Evolutionary conservation across 30 jellyfish, hydroid and myxozoan genomes (phyloP).

Genomic region (Aurelia aurita): DNA sequence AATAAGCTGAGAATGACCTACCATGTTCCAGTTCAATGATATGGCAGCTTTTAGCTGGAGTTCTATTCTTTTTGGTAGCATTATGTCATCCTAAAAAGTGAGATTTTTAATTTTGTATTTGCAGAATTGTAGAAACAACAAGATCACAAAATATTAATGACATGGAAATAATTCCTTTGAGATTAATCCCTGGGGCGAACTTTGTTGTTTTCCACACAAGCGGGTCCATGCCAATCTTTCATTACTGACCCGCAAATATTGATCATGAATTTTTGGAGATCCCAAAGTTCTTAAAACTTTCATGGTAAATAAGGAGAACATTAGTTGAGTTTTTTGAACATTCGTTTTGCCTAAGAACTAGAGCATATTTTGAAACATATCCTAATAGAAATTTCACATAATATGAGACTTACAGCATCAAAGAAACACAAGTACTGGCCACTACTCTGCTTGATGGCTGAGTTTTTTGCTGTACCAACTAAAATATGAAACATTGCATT

Average conservation of each 20-base stretch:
- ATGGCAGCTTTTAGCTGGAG: constrained; percentile 74
- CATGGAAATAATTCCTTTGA: too few species aligned
- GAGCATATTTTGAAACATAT: neutral
- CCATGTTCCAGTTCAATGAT: constrained; percentile 11
- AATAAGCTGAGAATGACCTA: neutral
- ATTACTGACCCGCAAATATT: too few species aligned
- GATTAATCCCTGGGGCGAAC: too few species aligned
- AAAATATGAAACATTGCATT: neutral
- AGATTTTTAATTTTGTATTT: neutral
- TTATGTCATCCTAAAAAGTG: constrained; percentile 76
- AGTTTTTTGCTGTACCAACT: constrained; percentile 89
- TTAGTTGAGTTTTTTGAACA: too few species aligned
- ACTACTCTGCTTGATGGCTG: constrained; percentile 79
- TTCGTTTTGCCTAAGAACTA: neutral
- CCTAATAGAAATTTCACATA: neutral
- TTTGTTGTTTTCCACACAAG: too few species aligned
- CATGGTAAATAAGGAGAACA: too few species aligned
- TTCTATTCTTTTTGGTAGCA: constrained; percentile 81
- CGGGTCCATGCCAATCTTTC: too few species aligned
- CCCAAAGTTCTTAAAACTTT: too few species aligned
- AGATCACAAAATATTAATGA: too few species aligned
- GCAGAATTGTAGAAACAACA: neutral
- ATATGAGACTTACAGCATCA: constrained; percentile 75
- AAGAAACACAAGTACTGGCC: constrained; percentile 83
- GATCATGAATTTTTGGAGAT: too few species aligned